These are phyloP conservation scores for Baccha elongata DNA, from an alignment of 2,888 invertebrate genomes.

Conservation along the genomic window DNA sequence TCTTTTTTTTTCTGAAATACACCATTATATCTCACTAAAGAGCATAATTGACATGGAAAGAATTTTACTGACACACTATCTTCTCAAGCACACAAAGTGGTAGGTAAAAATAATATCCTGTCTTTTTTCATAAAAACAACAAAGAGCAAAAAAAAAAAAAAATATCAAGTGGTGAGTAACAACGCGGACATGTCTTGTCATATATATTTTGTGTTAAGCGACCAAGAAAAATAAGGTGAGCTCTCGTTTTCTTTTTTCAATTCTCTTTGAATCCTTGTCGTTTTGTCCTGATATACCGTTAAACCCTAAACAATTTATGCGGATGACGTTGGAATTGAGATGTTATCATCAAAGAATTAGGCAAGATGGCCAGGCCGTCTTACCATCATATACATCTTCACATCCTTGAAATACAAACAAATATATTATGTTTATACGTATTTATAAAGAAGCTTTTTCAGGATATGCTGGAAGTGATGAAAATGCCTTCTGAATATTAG, in stretches of 20 bases:
- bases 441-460: background rate
- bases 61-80: conserved; percentile 30
- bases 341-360: conserved; percentile 61
- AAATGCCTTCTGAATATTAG: conserved; percentile 62
- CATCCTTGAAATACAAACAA: background rate
- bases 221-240: conserved; percentile 3
- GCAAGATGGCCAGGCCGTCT: conserved; percentile 40
- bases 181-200: background rate
- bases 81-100: conserved; percentile 1
- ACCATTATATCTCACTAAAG: conserved; percentile 40
- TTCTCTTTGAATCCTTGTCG: conserved; percentile 37
- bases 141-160: conserved; percentile 16
- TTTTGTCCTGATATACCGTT: conserved; percentile 52
- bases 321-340: conserved; percentile 61
- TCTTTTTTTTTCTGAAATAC: background rate
- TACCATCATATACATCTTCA: background rate
- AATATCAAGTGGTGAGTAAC: conserved; percentile 19
- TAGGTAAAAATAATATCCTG: conserved; percentile 6
- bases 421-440: background rate
- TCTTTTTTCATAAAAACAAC: conserved; percentile 27
- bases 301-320: conserved; percentile 59
- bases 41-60: conserved; percentile 65
- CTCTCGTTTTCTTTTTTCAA: background rate
- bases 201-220: background rate
- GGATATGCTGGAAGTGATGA: conserved; percentile 12